Base-by-base conservation (phyloP, 2,797 vertebrate species). In the Podarcis lilfordi region DNA sequence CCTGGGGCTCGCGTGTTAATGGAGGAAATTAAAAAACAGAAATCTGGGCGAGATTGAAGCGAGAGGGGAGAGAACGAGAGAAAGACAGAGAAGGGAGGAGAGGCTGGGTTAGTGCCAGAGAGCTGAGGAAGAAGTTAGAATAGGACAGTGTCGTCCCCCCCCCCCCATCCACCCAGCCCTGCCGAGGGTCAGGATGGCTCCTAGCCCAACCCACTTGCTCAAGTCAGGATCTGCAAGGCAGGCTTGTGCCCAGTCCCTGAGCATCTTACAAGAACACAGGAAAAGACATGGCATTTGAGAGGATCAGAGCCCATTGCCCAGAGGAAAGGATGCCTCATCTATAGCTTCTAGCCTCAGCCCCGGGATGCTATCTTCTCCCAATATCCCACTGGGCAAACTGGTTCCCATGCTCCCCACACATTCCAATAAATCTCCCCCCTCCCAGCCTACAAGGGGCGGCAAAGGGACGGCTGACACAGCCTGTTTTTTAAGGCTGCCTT, bases 11-110 rank as follows among this genome's bases (percentile, higher is more conserved):
- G 50, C 89, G 93, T 89, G 97, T 98, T 97, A 98, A 97, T 98
- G 97, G 91, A 98, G 97, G 95, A 98, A 98, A 98, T 98, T 98
- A 98, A 98, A 98, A 96, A 97, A 98, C 97, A 98, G 97, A 97
- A 98, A 98, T 98, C 98, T 98, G 96, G 97, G 97, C 92, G 96
- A 74, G 72, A 82, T 86, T 86, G 88, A 89, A 89, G 77, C 78
- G 76, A 84, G 55, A 96, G 97, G 90, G 96, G 95, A 96, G 93
- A 96, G 96, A 94, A 96, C 82, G 66, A 94, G 88, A 94, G 50
- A 55, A 55, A 64, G 95, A 95, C 92, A 96, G 95, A 96, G 90
- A 97, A 93, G 97, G 95, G 71, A 82, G 88, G 80, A 93, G 94
- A 93, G 92, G 86, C 92, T 80, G 90, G 66, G 94, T 98, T 98